These are phyloP conservation scores for Spodoptera litura DNA, from an alignment of 1,140 invertebrate genomes.

Conservation along the genomic window DNA sequence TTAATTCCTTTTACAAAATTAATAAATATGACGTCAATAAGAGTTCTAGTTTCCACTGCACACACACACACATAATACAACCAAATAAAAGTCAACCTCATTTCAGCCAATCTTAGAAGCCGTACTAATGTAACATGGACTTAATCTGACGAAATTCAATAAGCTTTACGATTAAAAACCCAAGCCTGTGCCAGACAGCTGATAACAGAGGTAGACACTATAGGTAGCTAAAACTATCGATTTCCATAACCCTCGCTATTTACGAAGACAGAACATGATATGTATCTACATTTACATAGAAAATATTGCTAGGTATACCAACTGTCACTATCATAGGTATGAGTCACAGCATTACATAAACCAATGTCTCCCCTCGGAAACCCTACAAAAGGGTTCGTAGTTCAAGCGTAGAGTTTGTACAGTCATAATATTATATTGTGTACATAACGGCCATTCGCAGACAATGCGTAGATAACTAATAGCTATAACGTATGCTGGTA, in stretches of 20 bases:
- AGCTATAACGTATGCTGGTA: background rate
- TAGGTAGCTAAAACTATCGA: background rate
- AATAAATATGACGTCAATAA: too few relatives aligned
- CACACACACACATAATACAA: too few relatives aligned
- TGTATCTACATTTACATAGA: conserved; percentile 2
- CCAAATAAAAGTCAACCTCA: too few relatives aligned
- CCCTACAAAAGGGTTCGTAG: conserved; percentile 38
- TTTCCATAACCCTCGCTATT: background rate
- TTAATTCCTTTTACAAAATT: too few relatives aligned
- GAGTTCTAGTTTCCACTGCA: too few relatives aligned
- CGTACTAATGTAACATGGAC: too few relatives aligned
- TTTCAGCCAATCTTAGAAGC: too few relatives aligned
- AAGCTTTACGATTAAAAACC: too few relatives aligned
- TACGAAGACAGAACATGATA: background rate
- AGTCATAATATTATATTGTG: conserved; percentile 8
- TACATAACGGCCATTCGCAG: conserved; percentile 20
- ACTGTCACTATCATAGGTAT: conserved; percentile 6
- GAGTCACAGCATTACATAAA: conserved; percentile 37
- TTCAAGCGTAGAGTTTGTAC: conserved; percentile 15
- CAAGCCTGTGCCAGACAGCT: too few relatives aligned
- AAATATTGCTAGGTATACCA: conserved; percentile 2
- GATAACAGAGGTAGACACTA: too few relatives aligned
- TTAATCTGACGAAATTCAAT: too few relatives aligned
- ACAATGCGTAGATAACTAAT: conserved; percentile 9
- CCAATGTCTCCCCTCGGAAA: conserved; percentile 37